Evolutionary conservation across 1,140 invertebrate genomes (phyloP).

Genomic region (Ostrea denselamellosa): DNA sequence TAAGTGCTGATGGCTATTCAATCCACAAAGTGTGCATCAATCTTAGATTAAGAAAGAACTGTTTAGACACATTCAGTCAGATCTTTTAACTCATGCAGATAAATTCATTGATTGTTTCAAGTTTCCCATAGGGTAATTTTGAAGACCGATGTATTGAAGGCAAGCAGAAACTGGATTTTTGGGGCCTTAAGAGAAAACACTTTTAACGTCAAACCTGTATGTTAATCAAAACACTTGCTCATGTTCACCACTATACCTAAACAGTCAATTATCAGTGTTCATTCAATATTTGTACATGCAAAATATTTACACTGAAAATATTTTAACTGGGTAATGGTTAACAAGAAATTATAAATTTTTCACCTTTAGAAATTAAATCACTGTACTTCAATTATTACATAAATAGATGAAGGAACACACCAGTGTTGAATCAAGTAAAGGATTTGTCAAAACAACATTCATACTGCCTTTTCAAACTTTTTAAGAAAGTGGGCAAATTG

Average conservation of each 20-base stretch:
- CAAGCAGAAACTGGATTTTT: not conserved
- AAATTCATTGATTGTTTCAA: not conserved
- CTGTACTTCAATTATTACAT: conserved; percentile 29
- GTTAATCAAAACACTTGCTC: conserved; percentile 5
- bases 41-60: not conserved
- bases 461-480: conserved; percentile 1
- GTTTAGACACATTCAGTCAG: not conserved
- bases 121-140: not conserved
- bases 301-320: conserved; percentile 36
- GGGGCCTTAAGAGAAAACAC: not conserved
- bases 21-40: conserved; percentile 5
- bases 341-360: not conserved
- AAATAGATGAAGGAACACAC: conserved; percentile 9
- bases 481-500: not conserved
- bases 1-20: conserved; percentile 31
- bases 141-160: not conserved
- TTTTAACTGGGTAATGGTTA: not conserved
- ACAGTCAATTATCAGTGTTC: not conserved
- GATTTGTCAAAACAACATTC: conserved; percentile 27
- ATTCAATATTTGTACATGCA: conserved; percentile 7
- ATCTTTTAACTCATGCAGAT: not conserved
- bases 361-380: conserved; percentile 3
- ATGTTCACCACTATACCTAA: not conserved
- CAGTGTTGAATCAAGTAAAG: conserved; percentile 29
- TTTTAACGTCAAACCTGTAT: not conserved